Evolutionary conservation across 1,140 invertebrate genomes (phyloP), one percentile per base, ranked within the genome.

Genomic region (Drosophila ercepeae): DNA sequence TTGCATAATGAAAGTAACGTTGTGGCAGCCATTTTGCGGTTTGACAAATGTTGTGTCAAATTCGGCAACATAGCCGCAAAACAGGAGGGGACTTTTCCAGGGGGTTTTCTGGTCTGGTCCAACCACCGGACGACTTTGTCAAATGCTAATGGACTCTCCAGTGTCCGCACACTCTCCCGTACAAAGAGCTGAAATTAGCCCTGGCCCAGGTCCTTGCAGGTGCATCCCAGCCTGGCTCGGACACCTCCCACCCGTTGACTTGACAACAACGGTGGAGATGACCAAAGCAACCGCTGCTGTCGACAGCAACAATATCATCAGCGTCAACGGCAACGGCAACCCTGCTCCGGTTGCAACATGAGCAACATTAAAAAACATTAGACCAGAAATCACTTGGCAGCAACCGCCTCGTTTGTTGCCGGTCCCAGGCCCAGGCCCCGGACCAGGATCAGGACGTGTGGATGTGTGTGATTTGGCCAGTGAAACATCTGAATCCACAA

Each of bases 1-100:
- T 65, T 88, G 83, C 82, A 88, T 86, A 88, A 86, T 86, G 82
- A 86, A 86, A 88, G 82, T 88, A 86, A 86, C 82, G 61, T 82
- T 86, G 82, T 60, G 82, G 73, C 69, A 69, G 77, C 82, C 82
- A 86, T 86, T 86, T 86, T 86, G 82, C 64, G 82, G 82, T 86
- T 86, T 86, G 82, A 86, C 82, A 86, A 86, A 86, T 86, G 82
- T 88, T 86, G 82, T 86, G 82, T 86, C 82, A 86, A 86, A 86
- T 86, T 86, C 83, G 82, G 82, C 82, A 78, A 77, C 73, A 69
- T 63, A 86, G 63, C 81, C 81, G 44, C 81, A 84, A 63, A 69
- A 19, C 19, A 39, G 49, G 19, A 23, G 5, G 11, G 8, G 14
- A 39, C n/a, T n/a, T n/a, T n/a, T n/a, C n/a, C n/a, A n/a, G n/a